phyloP scores from a whole-genome alignment of 1,140 invertebrate species.

The Lutraria rhynchaena region DNA sequence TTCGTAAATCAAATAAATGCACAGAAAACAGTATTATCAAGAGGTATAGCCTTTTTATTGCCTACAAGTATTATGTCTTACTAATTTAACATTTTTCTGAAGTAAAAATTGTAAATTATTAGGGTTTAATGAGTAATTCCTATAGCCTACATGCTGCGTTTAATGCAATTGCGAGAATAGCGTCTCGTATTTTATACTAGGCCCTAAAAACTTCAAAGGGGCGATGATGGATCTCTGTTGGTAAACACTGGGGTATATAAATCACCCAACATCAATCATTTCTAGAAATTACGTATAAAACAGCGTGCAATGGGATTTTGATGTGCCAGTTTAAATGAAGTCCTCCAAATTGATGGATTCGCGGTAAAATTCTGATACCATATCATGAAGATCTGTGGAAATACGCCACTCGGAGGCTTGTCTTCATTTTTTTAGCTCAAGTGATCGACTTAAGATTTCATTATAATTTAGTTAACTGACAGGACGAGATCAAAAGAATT shows the following conservation, averaged over 20 bases:
- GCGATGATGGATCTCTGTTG: conserved; percentile 35
- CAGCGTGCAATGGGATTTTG: conserved; percentile 55
- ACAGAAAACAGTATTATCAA: conserved; percentile 30
- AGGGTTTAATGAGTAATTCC: conserved; percentile 22
- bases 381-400: conserved; percentile 48
- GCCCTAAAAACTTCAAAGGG: conserved; percentile 49
- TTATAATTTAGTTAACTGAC: conserved; percentile 39
- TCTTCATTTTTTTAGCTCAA: conserved; percentile 14
- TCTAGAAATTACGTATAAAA: conserved; percentile 37
- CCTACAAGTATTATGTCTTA: conserved; percentile 46
- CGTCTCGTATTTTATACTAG: conserved; percentile 41
- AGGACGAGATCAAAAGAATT: conserved; percentile 35
- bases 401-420: neutral
- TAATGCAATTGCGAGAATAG: conserved; percentile 41
- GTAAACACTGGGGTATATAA: conserved; percentile 30
- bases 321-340: conserved; percentile 52
- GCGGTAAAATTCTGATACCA: conserved; percentile 27
- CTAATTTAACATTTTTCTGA: conserved; percentile 32
- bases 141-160: conserved; percentile 41
- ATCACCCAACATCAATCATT: conserved; percentile 52
- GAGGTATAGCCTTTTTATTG: conserved; percentile 17
- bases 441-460: conserved; percentile 35
- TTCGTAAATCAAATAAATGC: conserved; percentile 33
- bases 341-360: conserved; percentile 49
- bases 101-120: conserved; percentile 47